phyloP scores from a whole-genome alignment of 2,888 invertebrate genomes.

The Hyalella azteca region DNA sequence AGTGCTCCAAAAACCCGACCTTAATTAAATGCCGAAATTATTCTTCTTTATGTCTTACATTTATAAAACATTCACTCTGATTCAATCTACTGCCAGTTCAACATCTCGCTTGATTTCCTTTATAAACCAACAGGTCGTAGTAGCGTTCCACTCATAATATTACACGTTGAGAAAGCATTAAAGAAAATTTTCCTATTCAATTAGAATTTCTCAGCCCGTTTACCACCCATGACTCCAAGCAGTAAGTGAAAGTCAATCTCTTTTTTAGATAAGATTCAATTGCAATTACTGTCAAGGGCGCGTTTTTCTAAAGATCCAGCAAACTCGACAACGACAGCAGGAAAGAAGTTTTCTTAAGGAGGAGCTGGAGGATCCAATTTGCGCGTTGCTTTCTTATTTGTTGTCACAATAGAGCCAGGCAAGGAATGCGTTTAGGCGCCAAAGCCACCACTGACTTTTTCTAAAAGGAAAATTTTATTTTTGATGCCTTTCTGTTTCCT shows the following conservation, averaged over 20 bases:
- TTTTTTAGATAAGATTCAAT: background rate
- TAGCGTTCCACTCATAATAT: background rate
- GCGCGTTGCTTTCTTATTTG: conserved; percentile 28
- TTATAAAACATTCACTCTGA: no score
- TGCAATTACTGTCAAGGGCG: conserved; percentile 3
- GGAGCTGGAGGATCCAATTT: conserved; percentile 4
- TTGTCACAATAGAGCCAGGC: conserved; percentile 10
- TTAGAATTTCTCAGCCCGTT: background rate
- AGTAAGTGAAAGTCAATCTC: background rate
- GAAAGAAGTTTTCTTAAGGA: background rate
- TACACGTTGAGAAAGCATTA: background rate
- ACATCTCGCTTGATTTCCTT: no score
- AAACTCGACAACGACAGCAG: background rate
- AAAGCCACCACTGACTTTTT: conserved; percentile 4
- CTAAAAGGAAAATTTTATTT: conserved; percentile 21
- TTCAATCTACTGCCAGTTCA: no score
- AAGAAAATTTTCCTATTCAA: background rate
- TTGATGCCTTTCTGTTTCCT: background rate
- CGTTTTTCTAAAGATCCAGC: background rate
- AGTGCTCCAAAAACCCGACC: no score
- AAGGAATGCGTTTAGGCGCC: conserved; percentile 26
- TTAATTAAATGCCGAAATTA: no score
- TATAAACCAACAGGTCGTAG: no score
- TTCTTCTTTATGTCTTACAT: no score
- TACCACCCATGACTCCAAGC: background rate